Base-by-base conservation (phyloP, 1,140 invertebrate species). In the Eupristina koningsbergeri region DNA sequence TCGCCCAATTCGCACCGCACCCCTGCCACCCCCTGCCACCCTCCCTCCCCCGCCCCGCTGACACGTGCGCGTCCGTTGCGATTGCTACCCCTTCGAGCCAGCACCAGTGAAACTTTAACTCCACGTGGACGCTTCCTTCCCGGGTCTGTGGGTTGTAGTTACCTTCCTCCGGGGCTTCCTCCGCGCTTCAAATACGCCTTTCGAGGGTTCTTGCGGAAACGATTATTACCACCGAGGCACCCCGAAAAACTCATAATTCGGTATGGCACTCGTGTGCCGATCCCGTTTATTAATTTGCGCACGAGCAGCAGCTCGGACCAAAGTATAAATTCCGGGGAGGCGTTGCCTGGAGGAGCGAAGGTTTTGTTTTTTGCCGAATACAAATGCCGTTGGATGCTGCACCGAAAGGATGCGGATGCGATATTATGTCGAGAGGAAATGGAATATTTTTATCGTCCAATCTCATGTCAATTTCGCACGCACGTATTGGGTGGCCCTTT, bases 381-480 rank as follows among this genome's bases (percentile, higher is more conserved):
- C 41, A 71, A 71, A 71, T 41, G 7, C n/a, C n/a, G 41, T 41
- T n/a, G 36, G 41, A 41, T 71, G 36, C 41, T 69, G 13, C 15
- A 29, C 36, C 22, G 67, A 69, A 69, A 69, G 36, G 67, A 69
- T 69, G 67, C 15, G 13, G 34, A 8, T 6, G 36, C 34, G 34
- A 39, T 69, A 69, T 69, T 39, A 69, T 69, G 36, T 39, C 3
- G 63, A 11, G 3, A 26, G 67, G 67, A 69, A 69, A 69, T 69
- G 36, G 67, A 71, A 71, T 71, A n/a, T 71, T 71, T 71, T 71
- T 71, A 71, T 71, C 67, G 36, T 1, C 5, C 39, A 71, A 71
- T 71, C 67, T 41, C 39, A 7, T 71, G 67, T 41, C 67, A 71
- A 71, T 41, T 71, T 41, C 7, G 67, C 11, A n/a, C 26, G 6